Conservation (phyloP, 2,797 vertebrate genomes). For the Linurgus olivaceus region DNA sequence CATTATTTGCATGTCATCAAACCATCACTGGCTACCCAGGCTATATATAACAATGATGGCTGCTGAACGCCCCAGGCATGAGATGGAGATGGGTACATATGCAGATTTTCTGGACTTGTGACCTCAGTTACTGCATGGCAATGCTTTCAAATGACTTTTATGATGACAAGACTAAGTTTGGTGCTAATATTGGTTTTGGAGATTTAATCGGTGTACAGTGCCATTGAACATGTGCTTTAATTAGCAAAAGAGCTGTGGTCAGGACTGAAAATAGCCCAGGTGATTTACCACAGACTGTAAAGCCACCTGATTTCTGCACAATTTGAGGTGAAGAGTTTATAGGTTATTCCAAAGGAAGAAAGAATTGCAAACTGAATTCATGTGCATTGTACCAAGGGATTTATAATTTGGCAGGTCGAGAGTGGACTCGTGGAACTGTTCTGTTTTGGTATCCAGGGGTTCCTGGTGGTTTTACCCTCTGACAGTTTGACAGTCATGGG, state of each 20-base stretch:
- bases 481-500: not conserved
- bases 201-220: not conserved
- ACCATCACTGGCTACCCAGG: not conserved
- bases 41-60: not conserved
- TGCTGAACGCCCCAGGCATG: slow-evolving; percentile 1
- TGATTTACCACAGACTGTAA: not conserved
- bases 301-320: slow-evolving; percentile 38
- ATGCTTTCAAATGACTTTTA: slow-evolving; percentile 65
- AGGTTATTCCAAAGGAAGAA: slow-evolving; percentile 40
- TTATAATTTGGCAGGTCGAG: slow-evolving; percentile 27
- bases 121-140: slow-evolving; percentile 54
- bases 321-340: slow-evolving; percentile 27
- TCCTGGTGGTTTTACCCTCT: not conserved
- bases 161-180: slow-evolving; percentile 48
- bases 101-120: slow-evolving; percentile 57
- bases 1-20: slow-evolving; percentile 5
- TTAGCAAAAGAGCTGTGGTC: slow-evolving; percentile 26
- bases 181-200: slow-evolving; percentile 53
- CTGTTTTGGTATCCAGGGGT: not conserved
- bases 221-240: slow-evolving; percentile 34
- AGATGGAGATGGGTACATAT: slow-evolving; percentile 58
- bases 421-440: slow-evolving; percentile 30
- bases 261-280: slow-evolving; percentile 1
- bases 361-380: not conserved
- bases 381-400: not conserved